phyloP scores from a whole-genome alignment of 2,113 vertebrate genomes.

The Lepidothrix coronata region DNA sequence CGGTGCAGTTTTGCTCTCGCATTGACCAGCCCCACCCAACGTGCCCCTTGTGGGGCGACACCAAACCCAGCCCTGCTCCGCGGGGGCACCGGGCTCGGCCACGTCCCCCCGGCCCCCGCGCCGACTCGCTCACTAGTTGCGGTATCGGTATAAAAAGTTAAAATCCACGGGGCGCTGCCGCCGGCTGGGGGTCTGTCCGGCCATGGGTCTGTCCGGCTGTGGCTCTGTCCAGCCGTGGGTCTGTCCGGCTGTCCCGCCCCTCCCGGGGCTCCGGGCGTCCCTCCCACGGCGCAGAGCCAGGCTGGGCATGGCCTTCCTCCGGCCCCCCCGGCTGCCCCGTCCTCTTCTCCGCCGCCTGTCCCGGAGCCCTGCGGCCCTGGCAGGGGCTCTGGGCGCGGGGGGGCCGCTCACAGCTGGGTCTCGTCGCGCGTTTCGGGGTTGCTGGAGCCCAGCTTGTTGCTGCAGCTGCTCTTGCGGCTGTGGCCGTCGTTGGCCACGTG shows the following conservation, averaged over 20 bases:
- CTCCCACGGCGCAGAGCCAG: not conserved
- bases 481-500: constrained; percentile 85
- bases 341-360: not conserved
- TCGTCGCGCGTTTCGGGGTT: constrained; percentile 83
- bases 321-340: not conserved
- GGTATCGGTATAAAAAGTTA: constrained; percentile 58
- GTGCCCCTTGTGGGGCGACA: rapidly evolving
- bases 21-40: not conserved
- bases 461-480: constrained; percentile 71
- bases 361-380: not conserved
- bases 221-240: not conserved
- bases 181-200: not conserved
- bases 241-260: not conserved
- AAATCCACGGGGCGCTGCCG: not conserved
- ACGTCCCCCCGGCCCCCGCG: not conserved
- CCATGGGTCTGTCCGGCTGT: not conserved
- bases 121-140: constrained; percentile 49
- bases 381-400: rapidly evolving
- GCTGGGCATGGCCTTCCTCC: not conserved
- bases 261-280: not conserved
- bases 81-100: not conserved
- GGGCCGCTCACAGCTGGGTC: constrained; percentile 78
- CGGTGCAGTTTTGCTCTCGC: not conserved
- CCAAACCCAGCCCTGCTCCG: not conserved
- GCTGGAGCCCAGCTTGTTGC: constrained; percentile 79